Evolutionary conservation across 2,888 invertebrate species (phyloP), one percentile per base, ranked within the genome.

Genomic region (Epiblema foenella): DNA sequence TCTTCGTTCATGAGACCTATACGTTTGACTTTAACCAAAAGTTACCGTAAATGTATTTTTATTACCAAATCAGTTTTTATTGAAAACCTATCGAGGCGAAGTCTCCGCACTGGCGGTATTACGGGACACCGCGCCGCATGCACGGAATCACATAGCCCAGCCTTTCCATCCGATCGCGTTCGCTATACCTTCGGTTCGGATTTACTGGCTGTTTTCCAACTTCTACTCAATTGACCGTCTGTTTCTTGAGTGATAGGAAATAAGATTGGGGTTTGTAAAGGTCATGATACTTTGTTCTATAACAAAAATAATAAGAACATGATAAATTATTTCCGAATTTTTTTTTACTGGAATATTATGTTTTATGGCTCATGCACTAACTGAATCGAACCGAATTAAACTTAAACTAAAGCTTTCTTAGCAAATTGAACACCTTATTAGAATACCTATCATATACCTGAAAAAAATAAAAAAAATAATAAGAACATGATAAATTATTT

Each of bases 151-250:
- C 59, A 59, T 59, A 69, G 60, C 59, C 52, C 49, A 49, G 60
- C 37, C 66, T 66, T 60, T 71, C 66, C 66, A 49, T n/a, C 56
- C 59, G 65, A 70, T 56, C 49, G 66, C 65, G 33, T 54, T 33
- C 58, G 56, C 52, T 18, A 58, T 69, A 64, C 64, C 54, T 54
- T 18, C 59, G 24, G 46, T 33, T 42, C 33, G 54, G 49, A 60
- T 56, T 66, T 66, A 54, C 66, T 60, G 70, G 70, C 59, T 24
- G 15, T 37, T 51, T 60, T 62, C 66, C 70, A 71, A 66, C 15
- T 66, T 29, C 49, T 71, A 15, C 60, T 49, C 39, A 54, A 60
- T 70, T 66, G 24, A 7, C 56, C 60, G 10, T 56, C 46, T 49
- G 24, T 56, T 56, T 66, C 56, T 24, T 46, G 64, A 46, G 20